Evolutionary conservation across 2,113 vertebrate genomes (phyloP).

Genomic region (Variabilichromis moorii): DNA sequence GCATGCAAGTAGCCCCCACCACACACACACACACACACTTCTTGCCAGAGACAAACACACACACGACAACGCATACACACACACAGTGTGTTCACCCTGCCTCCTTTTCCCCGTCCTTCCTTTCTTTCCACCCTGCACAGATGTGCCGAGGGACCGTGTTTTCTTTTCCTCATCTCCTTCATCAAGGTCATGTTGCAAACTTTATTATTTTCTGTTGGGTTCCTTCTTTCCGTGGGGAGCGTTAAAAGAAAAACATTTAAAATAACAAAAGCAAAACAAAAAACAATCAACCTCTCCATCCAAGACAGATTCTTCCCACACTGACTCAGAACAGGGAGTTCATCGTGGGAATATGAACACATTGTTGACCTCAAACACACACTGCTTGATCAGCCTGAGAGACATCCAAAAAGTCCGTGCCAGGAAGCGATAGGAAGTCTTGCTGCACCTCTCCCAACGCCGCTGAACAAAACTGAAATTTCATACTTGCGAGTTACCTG

Average conservation of each 20-base stretch:
- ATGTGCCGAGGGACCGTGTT: slow-evolving; percentile 5
- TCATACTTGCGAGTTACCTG: background rate
- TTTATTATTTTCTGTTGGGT: slow-evolving; percentile 32
- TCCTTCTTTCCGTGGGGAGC: slow-evolving; percentile 1
- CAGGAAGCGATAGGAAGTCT: background rate
- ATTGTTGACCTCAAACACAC: background rate
- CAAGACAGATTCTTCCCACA: background rate
- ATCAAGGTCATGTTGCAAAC: slow-evolving; percentile 46
- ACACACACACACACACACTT: background rate
- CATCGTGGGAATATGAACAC: background rate
- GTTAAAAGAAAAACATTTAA: background rate
- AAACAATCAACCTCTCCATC: background rate
- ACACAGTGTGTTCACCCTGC: background rate
- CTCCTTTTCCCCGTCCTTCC: background rate
- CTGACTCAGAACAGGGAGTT: background rate
- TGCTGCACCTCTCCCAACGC: background rate
- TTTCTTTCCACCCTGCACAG: slow-evolving; percentile 5
- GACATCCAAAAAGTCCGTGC: background rate
- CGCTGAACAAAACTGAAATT: background rate
- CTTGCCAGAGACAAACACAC: background rate
- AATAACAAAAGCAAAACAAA: background rate
- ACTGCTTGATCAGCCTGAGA: background rate
- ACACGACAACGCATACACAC: background rate
- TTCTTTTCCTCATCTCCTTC: slow-evolving; percentile 15
- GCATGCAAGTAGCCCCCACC: background rate